Percentiles rank a stretch among this genome's conserved stretches.
Conservation (phyloP, 1,140 invertebrate species). For the Bicyclus anynana region DNA sequence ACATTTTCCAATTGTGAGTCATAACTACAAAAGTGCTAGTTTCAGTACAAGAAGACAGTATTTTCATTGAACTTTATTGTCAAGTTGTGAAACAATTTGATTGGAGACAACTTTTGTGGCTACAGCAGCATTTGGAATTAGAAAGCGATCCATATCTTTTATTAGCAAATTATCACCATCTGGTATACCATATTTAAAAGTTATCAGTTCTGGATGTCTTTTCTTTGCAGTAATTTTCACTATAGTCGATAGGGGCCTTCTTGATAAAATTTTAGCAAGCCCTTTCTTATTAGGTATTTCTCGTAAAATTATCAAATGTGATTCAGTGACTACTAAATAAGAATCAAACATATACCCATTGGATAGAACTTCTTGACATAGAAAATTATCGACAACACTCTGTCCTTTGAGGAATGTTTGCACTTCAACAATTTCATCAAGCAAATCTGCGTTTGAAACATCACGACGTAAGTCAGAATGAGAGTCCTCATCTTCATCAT, state of each 20-base stretch:
- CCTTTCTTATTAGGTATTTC: constrained; percentile 86
- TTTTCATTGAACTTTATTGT: constrained; percentile 50
- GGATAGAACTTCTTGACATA: constrained; percentile 93
- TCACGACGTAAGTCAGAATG: constrained; percentile 52
- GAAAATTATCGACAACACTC: constrained; percentile 90
- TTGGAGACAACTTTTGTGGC: constrained; percentile 87
- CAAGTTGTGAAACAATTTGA: constrained; percentile 76
- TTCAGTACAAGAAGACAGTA: not conserved
- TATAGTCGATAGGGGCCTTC: constrained; percentile 91
- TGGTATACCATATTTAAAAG: constrained; percentile 93
- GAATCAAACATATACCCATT: constrained; percentile 92
- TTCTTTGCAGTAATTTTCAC: constrained; percentile 98
- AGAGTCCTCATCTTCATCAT: constrained; percentile 90
- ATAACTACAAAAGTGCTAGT: constrained; percentile 1
- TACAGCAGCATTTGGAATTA: constrained; percentile 94
- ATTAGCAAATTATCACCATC: constrained; percentile 85
- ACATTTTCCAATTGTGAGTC: constrained; percentile 3
- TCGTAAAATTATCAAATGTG: constrained; percentile 91
- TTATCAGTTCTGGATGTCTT: constrained; percentile 94
- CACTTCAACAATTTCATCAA: constrained; percentile 66
- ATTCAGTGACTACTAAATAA: constrained; percentile 92
- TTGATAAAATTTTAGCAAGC: constrained; percentile 89
- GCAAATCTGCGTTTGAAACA: constrained; percentile 44
- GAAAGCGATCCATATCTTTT: constrained; percentile 92
- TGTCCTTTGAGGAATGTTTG: constrained; percentile 88